Evolutionary conservation across 1,140 invertebrate species (phyloP), one percentile per base, ranked within the genome.

Genomic region (Drosophila takahashii): DNA sequence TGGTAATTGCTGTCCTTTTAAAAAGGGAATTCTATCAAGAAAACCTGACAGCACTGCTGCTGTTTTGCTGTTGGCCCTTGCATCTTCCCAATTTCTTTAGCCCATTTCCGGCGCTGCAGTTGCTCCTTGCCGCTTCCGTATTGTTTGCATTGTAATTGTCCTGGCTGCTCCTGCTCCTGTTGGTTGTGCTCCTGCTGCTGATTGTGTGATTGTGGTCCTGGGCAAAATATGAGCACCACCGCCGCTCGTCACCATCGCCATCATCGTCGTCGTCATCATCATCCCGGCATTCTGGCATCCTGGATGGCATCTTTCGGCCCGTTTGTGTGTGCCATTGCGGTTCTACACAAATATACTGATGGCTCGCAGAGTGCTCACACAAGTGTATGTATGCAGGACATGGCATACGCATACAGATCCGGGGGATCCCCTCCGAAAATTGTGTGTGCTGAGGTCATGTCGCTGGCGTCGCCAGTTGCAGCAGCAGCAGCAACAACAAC

Each of bases 101-200:
- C 45, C 72, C 64, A 69, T 53, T 81, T 77, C 61, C 71, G 57
- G 52, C 45, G 53, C 67, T 81, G 77, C 77, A 74, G 67, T 83
- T 81, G 74, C 78, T 87, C 70, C 78, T 81, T 45, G 52, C 36
- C 66, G 41, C 52, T 48, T 71, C 52, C 52, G 42, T 18, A 70
- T 89, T 87, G 83, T 89, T 83, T 87, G 83, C 69, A 83, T 83
- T 87, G 79, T 73, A 87, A 87, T 87, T 89, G 83, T 87, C 67
- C 52, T 64, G 6, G 6, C 9, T 48, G 9, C 8, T 18, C 37
- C 65, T 66, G 16, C 34, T 45, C 51, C 36, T 27, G 39, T 34
- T 32, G 61, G 51, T 58, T 37, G 16, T 57, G 44, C 29, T 54
- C 29, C 50, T 44, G 29, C 29, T 32, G 7, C 29, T 32, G 29